Percentiles rank a stretch among this genome's conserved stretches.
phyloP scores from a whole-genome alignment of 2,888 invertebrate species.

The Gibbula magus region DNA sequence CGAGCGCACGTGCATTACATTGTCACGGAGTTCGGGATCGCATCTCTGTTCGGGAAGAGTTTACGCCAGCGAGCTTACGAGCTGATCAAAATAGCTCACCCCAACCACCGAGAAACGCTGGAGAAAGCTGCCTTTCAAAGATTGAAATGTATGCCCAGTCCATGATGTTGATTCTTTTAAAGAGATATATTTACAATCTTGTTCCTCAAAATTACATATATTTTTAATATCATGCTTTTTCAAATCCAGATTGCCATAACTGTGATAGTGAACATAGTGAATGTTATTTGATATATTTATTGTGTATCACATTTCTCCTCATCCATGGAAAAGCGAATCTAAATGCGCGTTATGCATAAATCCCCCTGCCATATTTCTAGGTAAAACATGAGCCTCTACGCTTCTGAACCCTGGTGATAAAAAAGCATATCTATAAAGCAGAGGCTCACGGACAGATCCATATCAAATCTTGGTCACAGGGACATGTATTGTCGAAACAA shows the following conservation, averaged over 20 bases:
- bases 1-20: constrained; percentile 94
- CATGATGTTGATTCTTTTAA: constrained; percentile 39
- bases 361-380: too few species aligned
- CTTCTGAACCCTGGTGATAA: too few species aligned
- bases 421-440: too few species aligned
- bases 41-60: constrained; percentile 90
- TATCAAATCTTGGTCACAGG: too few species aligned
- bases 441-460: too few species aligned
- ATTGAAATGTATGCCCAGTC: constrained; percentile 77
- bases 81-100: constrained; percentile 91
- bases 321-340: too few species aligned
- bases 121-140: constrained; percentile 91
- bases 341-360: too few species aligned
- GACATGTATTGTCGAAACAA: too few species aligned
- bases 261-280: neutral
- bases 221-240: neutral
- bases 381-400: too few species aligned
- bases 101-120: constrained; percentile 85
- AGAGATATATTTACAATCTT: neutral
- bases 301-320: too few species aligned
- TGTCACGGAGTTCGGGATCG: constrained; percentile 94
- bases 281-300: too few species aligned
- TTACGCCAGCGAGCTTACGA: constrained; percentile 92
- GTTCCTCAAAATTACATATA: neutral
- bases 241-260: too few species aligned